Evolutionary conservation across 2,888 invertebrate species (phyloP).

Genomic region (Amphipoea oculea): DNA sequence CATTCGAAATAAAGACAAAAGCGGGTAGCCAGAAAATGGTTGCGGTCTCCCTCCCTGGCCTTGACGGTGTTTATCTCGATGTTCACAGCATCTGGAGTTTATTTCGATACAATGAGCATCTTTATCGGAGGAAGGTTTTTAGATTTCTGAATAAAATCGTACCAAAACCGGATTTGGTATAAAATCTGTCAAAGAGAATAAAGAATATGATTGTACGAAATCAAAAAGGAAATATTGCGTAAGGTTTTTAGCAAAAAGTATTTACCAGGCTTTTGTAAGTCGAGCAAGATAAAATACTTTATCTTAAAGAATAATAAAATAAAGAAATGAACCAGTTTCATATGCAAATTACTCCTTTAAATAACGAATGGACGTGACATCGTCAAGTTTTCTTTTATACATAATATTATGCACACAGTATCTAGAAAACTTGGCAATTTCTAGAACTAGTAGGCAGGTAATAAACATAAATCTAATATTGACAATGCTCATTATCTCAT

Average conservation of each 20-base stretch:
- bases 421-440: slow-evolving; percentile 15
- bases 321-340: slow-evolving; percentile 5
- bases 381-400: slow-evolving; percentile 10
- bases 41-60: slow-evolving; percentile 48
- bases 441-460: slow-evolving; percentile 16
- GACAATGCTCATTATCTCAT: slow-evolving; percentile 23
- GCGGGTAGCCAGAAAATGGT: slow-evolving; percentile 49
- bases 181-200: slow-evolving; percentile 6
- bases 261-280: slow-evolving; percentile 23
- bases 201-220: slow-evolving; percentile 19
- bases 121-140: slow-evolving; percentile 10
- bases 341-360: slow-evolving; percentile 24
- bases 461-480: slow-evolving; percentile 32
- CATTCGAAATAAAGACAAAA: slow-evolving; percentile 50
- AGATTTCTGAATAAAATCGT: slow-evolving; percentile 15
- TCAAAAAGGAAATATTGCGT: slow-evolving; percentile 13
- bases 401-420: slow-evolving; percentile 1
- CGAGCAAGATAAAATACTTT: slow-evolving; percentile 48
- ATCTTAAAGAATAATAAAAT: slow-evolving; percentile 37
- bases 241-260: slow-evolving; percentile 31
- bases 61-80: slow-evolving; percentile 46
- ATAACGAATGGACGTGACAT: slow-evolving; percentile 5
- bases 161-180: slow-evolving; percentile 25
- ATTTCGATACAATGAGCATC: slow-evolving; percentile 32
- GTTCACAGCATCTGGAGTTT: slow-evolving; percentile 26